These are phyloP conservation scores for Budorcas taxicolor DNA, from an alignment of 2,113 vertebrate genomes.

Conservation along the genomic window DNA sequence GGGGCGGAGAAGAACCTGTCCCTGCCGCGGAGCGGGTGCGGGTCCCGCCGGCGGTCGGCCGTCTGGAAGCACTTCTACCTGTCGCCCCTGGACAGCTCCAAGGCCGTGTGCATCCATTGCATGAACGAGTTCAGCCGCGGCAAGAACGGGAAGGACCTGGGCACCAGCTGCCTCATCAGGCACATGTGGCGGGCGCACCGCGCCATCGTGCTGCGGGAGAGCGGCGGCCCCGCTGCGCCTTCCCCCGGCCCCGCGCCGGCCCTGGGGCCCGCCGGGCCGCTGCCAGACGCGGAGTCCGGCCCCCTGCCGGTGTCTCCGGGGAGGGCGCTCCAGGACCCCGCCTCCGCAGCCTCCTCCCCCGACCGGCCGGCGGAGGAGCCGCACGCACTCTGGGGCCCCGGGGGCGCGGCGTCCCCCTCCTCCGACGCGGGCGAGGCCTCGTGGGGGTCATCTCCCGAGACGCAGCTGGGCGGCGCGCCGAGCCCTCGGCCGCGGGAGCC, in stretches of 20 bases:
- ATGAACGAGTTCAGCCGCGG: slow-evolving; percentile 98
- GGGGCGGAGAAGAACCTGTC: slow-evolving; percentile 80
- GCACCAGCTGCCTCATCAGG: slow-evolving; percentile 96
- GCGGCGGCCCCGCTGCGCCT: slow-evolving; percentile 89
- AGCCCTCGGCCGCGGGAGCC: slow-evolving; percentile 72
- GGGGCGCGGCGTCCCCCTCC: slow-evolving; percentile 76
- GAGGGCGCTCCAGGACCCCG: slow-evolving; percentile 81
- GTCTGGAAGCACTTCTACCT: slow-evolving; percentile 99
- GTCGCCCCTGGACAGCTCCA: slow-evolving; percentile 93
- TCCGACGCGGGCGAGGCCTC: slow-evolving; percentile 82
- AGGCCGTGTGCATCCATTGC: slow-evolving; percentile 97
- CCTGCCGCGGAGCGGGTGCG: slow-evolving; percentile 85
- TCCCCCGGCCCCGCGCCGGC: slow-evolving; percentile 88
- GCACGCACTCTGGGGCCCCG: slow-evolving; percentile 74
- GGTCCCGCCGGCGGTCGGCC: slow-evolving; percentile 92
- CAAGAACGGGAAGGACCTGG: slow-evolving; percentile 97
- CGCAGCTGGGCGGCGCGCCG: slow-evolving; percentile 77
- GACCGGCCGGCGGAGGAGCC: slow-evolving; percentile 82
- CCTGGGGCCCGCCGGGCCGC: slow-evolving; percentile 83
- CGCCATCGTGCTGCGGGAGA: slow-evolving; percentile 95
- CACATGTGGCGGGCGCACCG: slow-evolving; percentile 98
- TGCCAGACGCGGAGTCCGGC: slow-evolving; percentile 80
- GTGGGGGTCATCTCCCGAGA: slow-evolving; percentile 82
- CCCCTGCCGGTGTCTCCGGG: slow-evolving; percentile 86
- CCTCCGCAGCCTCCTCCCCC: slow-evolving; percentile 80